Percentiles rank a stretch among this genome's conserved stretches.
phyloP scores from a whole-genome alignment of 2,113 vertebrate genomes.

The Gnathonemus longibarbis region DNA sequence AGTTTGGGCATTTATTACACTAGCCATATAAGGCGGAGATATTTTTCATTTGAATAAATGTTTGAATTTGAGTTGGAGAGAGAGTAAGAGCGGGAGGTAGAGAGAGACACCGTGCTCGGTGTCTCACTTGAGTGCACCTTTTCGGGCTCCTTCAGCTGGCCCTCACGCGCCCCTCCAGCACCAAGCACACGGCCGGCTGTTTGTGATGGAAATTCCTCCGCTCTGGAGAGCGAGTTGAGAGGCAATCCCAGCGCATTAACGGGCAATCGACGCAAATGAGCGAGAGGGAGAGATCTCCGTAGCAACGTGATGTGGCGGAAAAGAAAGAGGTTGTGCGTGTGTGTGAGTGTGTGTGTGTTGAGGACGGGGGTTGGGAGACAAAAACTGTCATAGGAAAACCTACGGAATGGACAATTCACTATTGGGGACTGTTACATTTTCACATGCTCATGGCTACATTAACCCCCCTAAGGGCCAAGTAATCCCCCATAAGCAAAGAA shows the following conservation, averaged over 20 bases:
- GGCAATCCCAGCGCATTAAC: conserved; percentile 99
- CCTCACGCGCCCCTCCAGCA: conserved; percentile 43
- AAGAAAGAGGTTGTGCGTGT: conserved; percentile 77
- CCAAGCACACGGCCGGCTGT: conserved; percentile 57
- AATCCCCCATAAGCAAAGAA: not conserved
- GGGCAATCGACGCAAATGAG: conserved; percentile 98
- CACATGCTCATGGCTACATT: conserved; percentile 83
- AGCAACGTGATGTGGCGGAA: conserved; percentile 99
- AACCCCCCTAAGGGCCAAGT: conserved; percentile 41
- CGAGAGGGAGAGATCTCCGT: conserved; percentile 99
- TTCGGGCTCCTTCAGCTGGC: conserved; percentile 76
- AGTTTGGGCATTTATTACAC: not conserved
- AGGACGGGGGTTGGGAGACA: conserved; percentile 64
- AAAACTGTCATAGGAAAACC: conserved; percentile 81
- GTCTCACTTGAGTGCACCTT: conserved; percentile 99
- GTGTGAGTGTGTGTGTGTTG: conserved; percentile 44
- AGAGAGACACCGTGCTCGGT: conserved; percentile 69
- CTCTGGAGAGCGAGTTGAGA: conserved; percentile 80
- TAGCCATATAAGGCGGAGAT: not conserved
- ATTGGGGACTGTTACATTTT: conserved; percentile 97
- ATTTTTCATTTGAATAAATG: not conserved
- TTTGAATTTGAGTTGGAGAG: conserved; percentile 19
- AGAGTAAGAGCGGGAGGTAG: conserved; percentile 45
- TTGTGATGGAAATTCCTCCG: conserved; percentile 96
- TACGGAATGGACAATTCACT: conserved; percentile 96